phyloP scores from a whole-genome alignment of 2,113 vertebrate genomes.

The Xyrauchen texanus region DNA sequence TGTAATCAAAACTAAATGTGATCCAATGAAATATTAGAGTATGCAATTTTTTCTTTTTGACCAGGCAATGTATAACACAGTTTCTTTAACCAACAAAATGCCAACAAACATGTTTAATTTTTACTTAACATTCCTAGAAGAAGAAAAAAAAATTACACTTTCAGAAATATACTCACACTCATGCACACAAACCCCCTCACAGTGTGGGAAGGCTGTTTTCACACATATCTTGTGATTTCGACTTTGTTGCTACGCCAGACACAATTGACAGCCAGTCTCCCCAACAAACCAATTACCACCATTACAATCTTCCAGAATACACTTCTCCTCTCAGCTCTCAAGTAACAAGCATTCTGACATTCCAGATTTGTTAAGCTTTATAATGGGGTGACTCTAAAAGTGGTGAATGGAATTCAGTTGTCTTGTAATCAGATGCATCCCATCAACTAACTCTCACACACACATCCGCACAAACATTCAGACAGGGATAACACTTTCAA shows the following conservation, averaged over 20 bases:
- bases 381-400: slow-evolving; percentile 35
- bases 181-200: background rate
- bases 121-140: background rate
- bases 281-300: slow-evolving; percentile 44
- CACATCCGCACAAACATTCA: slow-evolving; percentile 15
- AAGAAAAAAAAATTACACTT: background rate
- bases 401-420: slow-evolving; percentile 40
- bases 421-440: slow-evolving; percentile 40
- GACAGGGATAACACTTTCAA: slow-evolving; percentile 32
- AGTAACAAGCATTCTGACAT: slow-evolving; percentile 26
- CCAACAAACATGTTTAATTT: background rate
- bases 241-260: slow-evolving; percentile 33
- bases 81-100: too few species aligned
- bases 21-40: too few species aligned
- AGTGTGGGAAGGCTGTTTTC: background rate
- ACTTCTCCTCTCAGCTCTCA: slow-evolving; percentile 2
- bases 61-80: too few species aligned
- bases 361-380: slow-evolving; percentile 36
- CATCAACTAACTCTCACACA: slow-evolving; percentile 22
- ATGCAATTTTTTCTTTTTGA: too few species aligned
- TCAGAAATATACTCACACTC: background rate
- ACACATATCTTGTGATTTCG: slow-evolving; percentile 23
- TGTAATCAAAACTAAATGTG: too few species aligned
- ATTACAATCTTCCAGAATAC: slow-evolving; percentile 12
- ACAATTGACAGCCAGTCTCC: slow-evolving; percentile 18